Evolutionary conservation across 2,113 vertebrate species (phyloP).

Genomic region (Dicentrarchus labrax): DNA sequence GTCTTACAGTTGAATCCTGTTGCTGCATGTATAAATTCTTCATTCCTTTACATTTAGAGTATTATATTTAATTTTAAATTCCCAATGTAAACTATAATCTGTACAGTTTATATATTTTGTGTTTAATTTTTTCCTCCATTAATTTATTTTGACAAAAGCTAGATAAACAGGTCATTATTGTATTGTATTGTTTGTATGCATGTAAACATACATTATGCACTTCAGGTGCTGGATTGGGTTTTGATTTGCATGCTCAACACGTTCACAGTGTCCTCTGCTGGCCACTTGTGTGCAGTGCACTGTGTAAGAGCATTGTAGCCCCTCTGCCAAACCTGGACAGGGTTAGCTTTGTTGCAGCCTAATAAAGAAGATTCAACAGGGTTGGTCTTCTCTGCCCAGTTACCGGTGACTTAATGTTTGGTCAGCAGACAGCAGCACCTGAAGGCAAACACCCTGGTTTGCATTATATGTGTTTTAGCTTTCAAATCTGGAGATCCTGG

Average conservation of each 20-base stretch:
- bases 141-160: background rate
- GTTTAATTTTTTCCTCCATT: background rate
- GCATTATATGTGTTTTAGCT: background rate
- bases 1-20: background rate
- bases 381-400: background rate
- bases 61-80: background rate
- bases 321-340: background rate
- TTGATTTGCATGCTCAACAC: too few relatives aligned
- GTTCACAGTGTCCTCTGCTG: conserved; percentile 59
- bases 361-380: background rate
- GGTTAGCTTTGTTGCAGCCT: background rate
- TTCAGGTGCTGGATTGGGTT: background rate
- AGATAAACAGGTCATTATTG: background rate
- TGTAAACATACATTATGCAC: background rate
- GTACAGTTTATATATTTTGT: background rate
- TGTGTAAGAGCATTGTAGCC: background rate
- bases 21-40: background rate
- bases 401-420: background rate
- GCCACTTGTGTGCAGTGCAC: conserved; percentile 22
- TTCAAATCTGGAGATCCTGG: background rate
- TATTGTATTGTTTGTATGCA: background rate
- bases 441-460: background rate
- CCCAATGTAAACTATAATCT: background rate
- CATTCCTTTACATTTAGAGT: background rate
- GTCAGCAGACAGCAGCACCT: background rate